A percentile compares a stretch with the other conserved stretches of the same genome.
Evolutionary conservation across 2,888 invertebrate species (phyloP).

Genomic region (Onthophagus sagittarius): DNA sequence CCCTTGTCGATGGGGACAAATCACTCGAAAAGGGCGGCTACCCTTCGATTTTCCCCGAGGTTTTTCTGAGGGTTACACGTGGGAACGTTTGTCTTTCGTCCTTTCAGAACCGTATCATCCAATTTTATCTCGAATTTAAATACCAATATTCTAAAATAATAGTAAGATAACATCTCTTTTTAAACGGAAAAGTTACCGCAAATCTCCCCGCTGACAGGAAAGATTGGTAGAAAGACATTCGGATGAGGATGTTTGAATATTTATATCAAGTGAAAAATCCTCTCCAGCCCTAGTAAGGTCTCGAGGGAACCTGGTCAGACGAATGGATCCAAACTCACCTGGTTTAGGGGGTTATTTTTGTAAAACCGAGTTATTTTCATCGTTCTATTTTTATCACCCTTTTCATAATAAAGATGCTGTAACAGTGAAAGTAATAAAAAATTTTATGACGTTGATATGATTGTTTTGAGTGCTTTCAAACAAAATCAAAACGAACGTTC

Average conservation of each 20-base stretch:
- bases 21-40: neutral
- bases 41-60: neutral
- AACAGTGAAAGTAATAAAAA: neutral
- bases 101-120: neutral
- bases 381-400: no score
- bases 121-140: neutral
- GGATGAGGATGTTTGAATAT: constrained; percentile 6
- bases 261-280: constrained; percentile 11
- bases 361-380: no score
- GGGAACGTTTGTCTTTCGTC: neutral
- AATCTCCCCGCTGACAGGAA: neutral
- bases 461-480: no score
- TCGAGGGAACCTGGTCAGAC: neutral
- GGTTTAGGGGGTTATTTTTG: neutral
- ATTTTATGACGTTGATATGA: neutral
- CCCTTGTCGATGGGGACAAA: neutral
- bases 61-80: neutral
- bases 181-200: neutral
- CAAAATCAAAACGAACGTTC: no score
- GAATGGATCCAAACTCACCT: neutral
- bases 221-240: constrained; percentile 6
- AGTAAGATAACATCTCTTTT: no score
- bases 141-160: neutral
- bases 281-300: neutral
- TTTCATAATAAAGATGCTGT: neutral